phyloP scores from a whole-genome alignment of 2,113 vertebrate species.

The Cyanoramphus novaezelandiae region DNA sequence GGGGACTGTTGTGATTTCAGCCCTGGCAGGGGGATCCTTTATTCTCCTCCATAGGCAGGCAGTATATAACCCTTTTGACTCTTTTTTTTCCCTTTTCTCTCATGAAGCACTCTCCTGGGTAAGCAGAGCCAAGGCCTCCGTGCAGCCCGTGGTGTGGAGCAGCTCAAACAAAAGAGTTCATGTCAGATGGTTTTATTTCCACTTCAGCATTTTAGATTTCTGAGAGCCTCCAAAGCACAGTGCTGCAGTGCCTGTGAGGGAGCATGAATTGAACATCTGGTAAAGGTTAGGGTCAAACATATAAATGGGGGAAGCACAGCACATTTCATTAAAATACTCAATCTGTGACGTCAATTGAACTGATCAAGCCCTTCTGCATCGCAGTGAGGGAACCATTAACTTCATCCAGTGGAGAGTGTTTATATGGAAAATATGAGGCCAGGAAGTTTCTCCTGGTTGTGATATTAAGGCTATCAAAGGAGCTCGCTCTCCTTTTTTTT shows the following conservation, averaged over 20 bases:
- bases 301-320: conserved; percentile 73
- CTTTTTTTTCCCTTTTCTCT: rapidly evolving
- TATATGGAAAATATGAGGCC: conserved; percentile 82
- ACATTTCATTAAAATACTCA: conserved; percentile 67
- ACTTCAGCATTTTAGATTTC: conserved; percentile 19
- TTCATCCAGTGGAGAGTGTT: conserved; percentile 69
- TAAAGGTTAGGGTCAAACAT: conserved; percentile 80
- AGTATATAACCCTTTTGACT: not conserved
- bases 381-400: conserved; percentile 73
- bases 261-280: conserved; percentile 76
- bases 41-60: not conserved
- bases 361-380: conserved; percentile 62
- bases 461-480: conserved; percentile 72
- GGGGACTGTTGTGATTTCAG: not conserved
- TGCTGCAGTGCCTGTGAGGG: conserved; percentile 45
- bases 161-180: not conserved
- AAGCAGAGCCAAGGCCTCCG: not conserved
- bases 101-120: not conserved
- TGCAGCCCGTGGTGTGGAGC: rapidly evolving
- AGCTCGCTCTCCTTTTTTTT: not conserved
- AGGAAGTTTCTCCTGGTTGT: conserved; percentile 78
- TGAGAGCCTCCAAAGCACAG: conserved; percentile 44
- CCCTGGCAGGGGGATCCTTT: not conserved
- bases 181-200: conserved; percentile 52
- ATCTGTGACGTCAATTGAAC: conserved; percentile 79